Percentiles rank a stretch among this genome's conserved stretches.
These are phyloP conservation scores for Chamaea fasciata DNA, from an alignment of 2,113 vertebrate genomes.

Conservation along the genomic window DNA sequence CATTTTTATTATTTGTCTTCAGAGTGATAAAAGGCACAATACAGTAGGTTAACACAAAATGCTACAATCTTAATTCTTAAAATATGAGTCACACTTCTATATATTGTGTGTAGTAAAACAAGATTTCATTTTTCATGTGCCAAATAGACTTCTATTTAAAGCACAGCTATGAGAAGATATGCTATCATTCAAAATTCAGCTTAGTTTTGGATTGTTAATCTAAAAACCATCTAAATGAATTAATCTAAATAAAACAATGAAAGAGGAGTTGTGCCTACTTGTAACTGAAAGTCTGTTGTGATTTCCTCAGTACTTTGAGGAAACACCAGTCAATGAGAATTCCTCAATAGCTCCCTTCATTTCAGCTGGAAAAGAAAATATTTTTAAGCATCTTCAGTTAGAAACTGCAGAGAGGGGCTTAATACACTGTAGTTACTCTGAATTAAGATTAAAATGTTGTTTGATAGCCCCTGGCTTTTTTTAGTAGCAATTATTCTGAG, in stretches of 20 bases:
- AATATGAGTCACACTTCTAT: not conserved
- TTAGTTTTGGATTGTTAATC: not conserved
- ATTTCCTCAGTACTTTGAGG: not conserved
- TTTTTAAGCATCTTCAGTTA: not conserved
- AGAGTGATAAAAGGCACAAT: not conserved
- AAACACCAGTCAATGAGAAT: not conserved
- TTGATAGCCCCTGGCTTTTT: not conserved
- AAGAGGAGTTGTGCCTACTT: not conserved
- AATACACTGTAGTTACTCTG: not conserved
- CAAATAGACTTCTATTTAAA: not conserved
- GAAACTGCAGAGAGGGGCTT: not conserved
- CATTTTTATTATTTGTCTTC: not conserved
- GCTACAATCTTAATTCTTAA: not conserved
- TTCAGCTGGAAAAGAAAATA: not conserved
- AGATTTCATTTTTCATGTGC: not conserved
- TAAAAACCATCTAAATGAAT: not conserved
- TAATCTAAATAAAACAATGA: not conserved
- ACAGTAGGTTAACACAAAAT: not conserved
- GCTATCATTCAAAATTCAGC: not conserved
- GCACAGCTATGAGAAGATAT: not conserved
- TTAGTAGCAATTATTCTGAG: constrained; percentile 15
- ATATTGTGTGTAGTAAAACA: not conserved
- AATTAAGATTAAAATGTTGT: constrained; percentile 28
- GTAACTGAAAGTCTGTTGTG: not conserved
- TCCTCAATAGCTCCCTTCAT: not conserved